phyloP scores from a whole-genome alignment of 23 tunicate species.

The Diplosoma virens region DNA sequence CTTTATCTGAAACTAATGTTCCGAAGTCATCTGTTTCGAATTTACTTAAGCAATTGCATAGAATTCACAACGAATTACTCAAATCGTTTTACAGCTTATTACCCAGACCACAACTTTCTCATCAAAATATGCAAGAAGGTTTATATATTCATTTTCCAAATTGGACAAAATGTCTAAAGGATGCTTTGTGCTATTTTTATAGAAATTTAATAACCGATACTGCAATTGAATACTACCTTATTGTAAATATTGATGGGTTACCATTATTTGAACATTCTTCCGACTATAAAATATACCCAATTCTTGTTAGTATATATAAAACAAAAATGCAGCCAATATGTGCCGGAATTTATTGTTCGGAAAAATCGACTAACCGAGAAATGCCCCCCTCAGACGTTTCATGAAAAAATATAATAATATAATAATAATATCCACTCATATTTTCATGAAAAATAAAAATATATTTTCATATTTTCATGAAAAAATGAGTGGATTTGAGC shows the following conservation, averaged over 20 bases:
- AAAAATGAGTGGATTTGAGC: no score
- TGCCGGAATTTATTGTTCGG: constrained; percentile 43
- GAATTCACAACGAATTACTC: constrained; percentile 28
- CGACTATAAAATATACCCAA: constrained; percentile 44
- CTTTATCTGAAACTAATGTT: constrained; percentile 35
- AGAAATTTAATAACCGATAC: not conserved
- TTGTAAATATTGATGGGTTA: constrained; percentile 54
- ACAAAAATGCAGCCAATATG: constrained; percentile 45
- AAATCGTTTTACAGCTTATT: constrained; percentile 14
- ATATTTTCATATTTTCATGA: no score
- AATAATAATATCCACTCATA: no score
- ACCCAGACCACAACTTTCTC: constrained; percentile 13
- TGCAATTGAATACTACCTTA: not conserved
- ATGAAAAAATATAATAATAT: no score
- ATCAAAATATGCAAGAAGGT: constrained; percentile 21
- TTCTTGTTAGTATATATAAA: constrained; percentile 33
- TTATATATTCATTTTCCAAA: constrained; percentile 43
- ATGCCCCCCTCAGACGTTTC: constrained; percentile 39
- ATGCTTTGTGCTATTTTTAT: not conserved
- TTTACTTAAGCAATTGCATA: constrained; percentile 19
- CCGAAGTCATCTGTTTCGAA: constrained; percentile 38
- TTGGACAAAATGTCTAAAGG: constrained; percentile 25
- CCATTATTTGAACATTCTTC: constrained; percentile 51
- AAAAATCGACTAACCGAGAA: constrained; percentile 26
- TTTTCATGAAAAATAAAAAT: no score